phyloP scores from a whole-genome alignment of 2,888 invertebrate species.

The Drosophila putrida region DNA sequence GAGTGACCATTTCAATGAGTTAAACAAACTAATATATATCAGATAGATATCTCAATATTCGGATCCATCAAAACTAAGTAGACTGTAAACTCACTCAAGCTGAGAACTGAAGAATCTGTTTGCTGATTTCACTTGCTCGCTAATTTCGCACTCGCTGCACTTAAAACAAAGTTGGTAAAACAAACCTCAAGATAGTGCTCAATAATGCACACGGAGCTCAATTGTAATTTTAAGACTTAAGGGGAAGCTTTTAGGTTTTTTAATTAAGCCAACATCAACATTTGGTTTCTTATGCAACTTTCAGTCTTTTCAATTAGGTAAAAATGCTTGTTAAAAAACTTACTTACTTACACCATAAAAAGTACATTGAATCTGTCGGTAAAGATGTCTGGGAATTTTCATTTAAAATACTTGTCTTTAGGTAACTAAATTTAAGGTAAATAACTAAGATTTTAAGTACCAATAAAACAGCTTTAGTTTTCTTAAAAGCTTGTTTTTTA shows the following conservation, averaged over 20 bases:
- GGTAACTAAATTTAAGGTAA: too few relatives aligned
- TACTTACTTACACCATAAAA: too few relatives aligned
- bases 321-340: too few relatives aligned
- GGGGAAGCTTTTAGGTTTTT: background rate
- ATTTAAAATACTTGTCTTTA: too few relatives aligned
- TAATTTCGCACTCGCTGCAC: background rate
- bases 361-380: too few relatives aligned
- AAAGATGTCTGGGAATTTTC: too few relatives aligned
- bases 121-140: background rate
- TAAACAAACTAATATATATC: slow-evolving; percentile 6
- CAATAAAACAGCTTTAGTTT: too few relatives aligned
- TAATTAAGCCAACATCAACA: background rate
- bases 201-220: background rate
- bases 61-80: background rate
- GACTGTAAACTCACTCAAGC: background rate
- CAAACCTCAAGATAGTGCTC: background rate
- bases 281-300: background rate
- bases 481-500: too few relatives aligned
- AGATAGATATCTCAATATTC: slow-evolving; percentile 8
- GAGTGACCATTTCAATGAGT: slow-evolving; percentile 9
- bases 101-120: background rate
- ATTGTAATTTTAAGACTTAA: background rate
- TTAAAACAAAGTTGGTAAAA: background rate
- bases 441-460: too few relatives aligned
- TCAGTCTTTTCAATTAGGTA: too few relatives aligned